These are phyloP conservation scores for Nycticryphes semicollaris DNA, from an alignment of 2,113 vertebrate genomes.

Conservation along the genomic window DNA sequence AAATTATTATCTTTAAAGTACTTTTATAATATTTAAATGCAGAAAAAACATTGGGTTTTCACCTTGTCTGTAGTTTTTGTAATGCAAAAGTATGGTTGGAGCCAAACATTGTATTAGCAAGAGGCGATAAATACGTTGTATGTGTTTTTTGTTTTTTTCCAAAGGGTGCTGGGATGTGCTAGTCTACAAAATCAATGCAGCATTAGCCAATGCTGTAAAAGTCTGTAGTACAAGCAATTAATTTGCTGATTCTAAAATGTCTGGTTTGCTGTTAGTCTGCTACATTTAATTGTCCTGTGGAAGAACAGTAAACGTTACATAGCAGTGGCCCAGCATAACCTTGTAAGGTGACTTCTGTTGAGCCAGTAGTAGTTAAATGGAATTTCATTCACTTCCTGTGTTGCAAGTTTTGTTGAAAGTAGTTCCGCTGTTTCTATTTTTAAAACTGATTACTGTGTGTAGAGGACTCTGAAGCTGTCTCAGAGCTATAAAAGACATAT, in stretches of 20 bases:
- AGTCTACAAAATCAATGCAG: not conserved
- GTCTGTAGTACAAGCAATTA: not conserved
- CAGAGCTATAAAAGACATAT: slow-evolving; percentile 10
- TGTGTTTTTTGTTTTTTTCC: not conserved
- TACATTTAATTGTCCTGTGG: not conserved
- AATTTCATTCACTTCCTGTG: slow-evolving; percentile 74
- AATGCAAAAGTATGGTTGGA: not conserved
- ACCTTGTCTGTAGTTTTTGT: not conserved
- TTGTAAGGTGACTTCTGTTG: slow-evolving; percentile 13
- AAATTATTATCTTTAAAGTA: not conserved
- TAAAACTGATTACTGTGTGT: slow-evolving; percentile 35
- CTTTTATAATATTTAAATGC: not conserved
- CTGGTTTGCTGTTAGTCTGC: not conserved
- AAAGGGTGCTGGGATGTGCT: not conserved
- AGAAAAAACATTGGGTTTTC: not conserved
- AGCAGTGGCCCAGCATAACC: not conserved
- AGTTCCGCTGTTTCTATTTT: slow-evolving; percentile 73
- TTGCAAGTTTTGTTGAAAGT: slow-evolving; percentile 66
- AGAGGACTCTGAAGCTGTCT: slow-evolving; percentile 19
- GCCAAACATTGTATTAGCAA: not conserved
- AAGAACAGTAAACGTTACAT: not conserved
- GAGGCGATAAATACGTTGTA: not conserved
- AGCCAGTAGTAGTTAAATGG: slow-evolving; percentile 60
- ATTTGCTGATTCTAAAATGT: not conserved
- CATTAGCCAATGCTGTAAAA: not conserved